Conservation (phyloP, 2,888 invertebrate species). For the Drosophila melanosoma region DNA sequence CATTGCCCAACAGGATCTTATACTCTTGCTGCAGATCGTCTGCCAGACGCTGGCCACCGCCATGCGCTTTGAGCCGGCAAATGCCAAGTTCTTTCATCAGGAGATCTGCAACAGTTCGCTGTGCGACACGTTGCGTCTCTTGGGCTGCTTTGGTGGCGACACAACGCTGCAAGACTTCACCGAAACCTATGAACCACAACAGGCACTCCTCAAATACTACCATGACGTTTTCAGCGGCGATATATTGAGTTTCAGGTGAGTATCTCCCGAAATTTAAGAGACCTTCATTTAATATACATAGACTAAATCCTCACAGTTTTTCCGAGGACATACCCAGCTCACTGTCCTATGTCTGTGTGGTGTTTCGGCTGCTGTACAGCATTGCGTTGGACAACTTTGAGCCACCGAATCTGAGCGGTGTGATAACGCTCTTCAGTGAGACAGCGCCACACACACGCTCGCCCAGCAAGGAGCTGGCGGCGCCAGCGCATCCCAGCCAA, state of each 20-base stretch:
- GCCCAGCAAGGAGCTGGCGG: constrained; percentile 82
- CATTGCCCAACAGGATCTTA: constrained; percentile 87
- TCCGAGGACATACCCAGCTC: constrained; percentile 91
- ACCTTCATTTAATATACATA: neutral
- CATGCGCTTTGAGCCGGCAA: constrained; percentile 99
- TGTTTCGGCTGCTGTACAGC: constrained; percentile 96
- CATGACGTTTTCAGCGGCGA: constrained; percentile 92
- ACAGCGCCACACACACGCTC: constrained; percentile 72
- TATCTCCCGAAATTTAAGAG: neutral
- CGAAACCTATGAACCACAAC: constrained; percentile 78
- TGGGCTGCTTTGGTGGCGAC: constrained; percentile 93
- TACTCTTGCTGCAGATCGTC: constrained; percentile 93
- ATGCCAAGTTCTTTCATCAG: constrained; percentile 98
- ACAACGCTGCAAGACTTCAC: constrained; percentile 86
- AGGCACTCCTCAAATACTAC: constrained; percentile 86
- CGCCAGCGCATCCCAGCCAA: constrained; percentile 87
- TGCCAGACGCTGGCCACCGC: constrained; percentile 98
- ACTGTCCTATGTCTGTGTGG: constrained; percentile 92
- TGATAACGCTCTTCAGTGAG: constrained; percentile 85
- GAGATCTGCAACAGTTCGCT: constrained; percentile 98
- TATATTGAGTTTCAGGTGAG: constrained; percentile 86
- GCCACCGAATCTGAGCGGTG: constrained; percentile 90
- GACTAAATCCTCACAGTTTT: constrained; percentile 86
- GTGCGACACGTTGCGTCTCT: constrained; percentile 94
- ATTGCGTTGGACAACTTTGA: constrained; percentile 98